These are phyloP conservation scores for Coreius guichenoti DNA, from an alignment of 2,797 vertebrate genomes.

Conservation along the genomic window DNA sequence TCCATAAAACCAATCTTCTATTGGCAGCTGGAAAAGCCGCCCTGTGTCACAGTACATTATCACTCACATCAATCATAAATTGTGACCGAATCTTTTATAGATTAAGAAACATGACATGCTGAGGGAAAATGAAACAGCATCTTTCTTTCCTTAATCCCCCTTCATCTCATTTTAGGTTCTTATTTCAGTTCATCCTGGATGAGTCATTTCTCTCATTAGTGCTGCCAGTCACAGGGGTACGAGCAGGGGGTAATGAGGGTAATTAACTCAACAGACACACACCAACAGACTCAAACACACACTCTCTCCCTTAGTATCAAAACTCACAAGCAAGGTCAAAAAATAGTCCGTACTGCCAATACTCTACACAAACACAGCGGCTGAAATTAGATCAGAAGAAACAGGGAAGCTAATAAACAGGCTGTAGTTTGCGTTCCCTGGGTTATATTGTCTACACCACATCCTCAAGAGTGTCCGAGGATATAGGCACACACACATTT, in stretches of 20 bases:
- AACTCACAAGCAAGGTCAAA: background rate
- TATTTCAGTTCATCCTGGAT: constrained; percentile 32
- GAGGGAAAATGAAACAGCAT: background rate
- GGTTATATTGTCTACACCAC: constrained; percentile 3
- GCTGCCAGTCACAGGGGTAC: constrained; percentile 3
- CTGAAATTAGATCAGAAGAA: constrained; percentile 26
- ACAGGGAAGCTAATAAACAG: constrained; percentile 9
- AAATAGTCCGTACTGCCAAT: background rate
- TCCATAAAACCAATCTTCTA: constrained; percentile 23
- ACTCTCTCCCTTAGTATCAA: background rate
- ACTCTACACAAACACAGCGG: background rate
- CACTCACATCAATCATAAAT: constrained; percentile 22
- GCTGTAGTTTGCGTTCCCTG: background rate
- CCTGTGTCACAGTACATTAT: constrained; percentile 29
- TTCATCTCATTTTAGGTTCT: constrained; percentile 12
- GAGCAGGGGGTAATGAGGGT: constrained; percentile 46
- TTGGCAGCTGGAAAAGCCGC: constrained; percentile 19
- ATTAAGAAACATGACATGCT: constrained; percentile 14
- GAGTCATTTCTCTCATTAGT: constrained; percentile 44
- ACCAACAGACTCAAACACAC: constrained; percentile 24
- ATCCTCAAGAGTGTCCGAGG: background rate
- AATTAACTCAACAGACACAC: constrained; percentile 45
- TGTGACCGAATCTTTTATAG: background rate
- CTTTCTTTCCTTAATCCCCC: background rate
- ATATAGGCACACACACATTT: constrained; percentile 9